Percentiles rank a stretch among this genome's conserved stretches.
These are phyloP conservation scores for Emydura subglobosa DNA, from an alignment of 2,113 vertebrate genomes.

Conservation along the genomic window DNA sequence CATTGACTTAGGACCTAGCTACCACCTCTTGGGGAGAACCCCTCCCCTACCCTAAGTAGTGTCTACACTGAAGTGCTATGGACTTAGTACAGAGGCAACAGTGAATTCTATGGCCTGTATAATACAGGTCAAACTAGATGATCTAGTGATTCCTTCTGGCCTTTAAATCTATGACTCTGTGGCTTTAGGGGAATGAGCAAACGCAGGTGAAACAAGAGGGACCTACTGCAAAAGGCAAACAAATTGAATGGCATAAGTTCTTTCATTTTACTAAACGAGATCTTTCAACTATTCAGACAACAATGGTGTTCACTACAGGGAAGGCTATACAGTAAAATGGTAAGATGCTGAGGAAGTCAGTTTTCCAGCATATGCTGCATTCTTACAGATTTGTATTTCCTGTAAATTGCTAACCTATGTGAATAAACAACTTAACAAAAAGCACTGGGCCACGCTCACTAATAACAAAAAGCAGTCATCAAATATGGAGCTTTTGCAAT, in stretches of 20 bases:
- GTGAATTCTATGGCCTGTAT: constrained; percentile 21
- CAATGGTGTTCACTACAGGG: constrained; percentile 25
- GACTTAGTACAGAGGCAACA: not conserved
- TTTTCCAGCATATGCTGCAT: constrained; percentile 57
- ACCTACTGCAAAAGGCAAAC: constrained; percentile 38
- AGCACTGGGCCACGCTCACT: not conserved
- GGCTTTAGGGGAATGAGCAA: constrained; percentile 46
- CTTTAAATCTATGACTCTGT: constrained; percentile 36
- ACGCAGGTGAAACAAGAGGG: constrained; percentile 39
- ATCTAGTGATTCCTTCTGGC: not conserved
- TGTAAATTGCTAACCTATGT: constrained; percentile 31
- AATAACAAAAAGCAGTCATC: not conserved
- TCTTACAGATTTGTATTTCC: constrained; percentile 47
- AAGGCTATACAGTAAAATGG: constrained; percentile 9
- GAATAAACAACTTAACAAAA: constrained; percentile 62
- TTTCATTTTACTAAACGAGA: constrained; percentile 14
- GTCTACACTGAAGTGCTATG: not conserved
- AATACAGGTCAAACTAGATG: not conserved
- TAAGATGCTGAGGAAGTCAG: constrained; percentile 49
- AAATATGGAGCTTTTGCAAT: not conserved
- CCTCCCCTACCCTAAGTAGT: not conserved
- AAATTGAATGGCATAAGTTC: constrained; percentile 33
- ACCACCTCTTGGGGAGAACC: not conserved
- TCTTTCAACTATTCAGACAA: constrained; percentile 43
- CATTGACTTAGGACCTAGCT: too few species aligned